Evolutionary conservation across 2,797 vertebrate genomes (phyloP), one percentile per base, ranked within the genome.

Genomic region (Picus viridis): DNA sequence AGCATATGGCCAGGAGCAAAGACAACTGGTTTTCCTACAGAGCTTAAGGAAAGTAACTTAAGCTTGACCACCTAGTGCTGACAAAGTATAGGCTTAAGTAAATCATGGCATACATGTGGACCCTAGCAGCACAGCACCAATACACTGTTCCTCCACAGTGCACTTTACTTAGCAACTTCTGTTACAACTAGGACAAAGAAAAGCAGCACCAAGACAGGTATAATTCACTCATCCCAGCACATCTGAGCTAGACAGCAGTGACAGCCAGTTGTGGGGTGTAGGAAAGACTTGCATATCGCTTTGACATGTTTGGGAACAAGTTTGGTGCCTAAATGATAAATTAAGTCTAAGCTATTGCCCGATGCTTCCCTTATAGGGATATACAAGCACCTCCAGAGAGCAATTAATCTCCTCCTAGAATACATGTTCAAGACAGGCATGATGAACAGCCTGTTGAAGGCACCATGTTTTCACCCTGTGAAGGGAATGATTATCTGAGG

Each of bases 21-120:
- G 51, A 78, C 24, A 68, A 80, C 47, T 49, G 47, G 8, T 91
- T 69, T 68, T 77, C 69, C 62, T n/a, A 24, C 15, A 71, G 54
- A 67, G 54, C 58, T 89, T 80, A 92, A 79, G 43, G 47, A 83
- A 92, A 85, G 67, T 54, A 95, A 91, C 41, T 82, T 68, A 49
- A 87, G 49, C 79, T 89, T 0, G 0, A 80, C 73, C 62, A 86
- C 51, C 69, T 32, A 47, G 26, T 26, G 65, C 59, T 67, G 61
- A 82, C 75, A 89, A 89, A 89, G 82, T 92, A 79, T 1, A 7
- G 49, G 13, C 45, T 87, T 85, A 74, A 57, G 49, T 57, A 77
- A 92, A 85, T 34, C 69, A 74, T 2, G 9, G 69, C 32, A 58
- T 3, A 32, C 51, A 12, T 6, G 6, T 62, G 58, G n/a, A 63